Evolutionary conservation across 1,140 invertebrate species (phyloP).

Genomic region (Leptopilina boulardi): DNA sequence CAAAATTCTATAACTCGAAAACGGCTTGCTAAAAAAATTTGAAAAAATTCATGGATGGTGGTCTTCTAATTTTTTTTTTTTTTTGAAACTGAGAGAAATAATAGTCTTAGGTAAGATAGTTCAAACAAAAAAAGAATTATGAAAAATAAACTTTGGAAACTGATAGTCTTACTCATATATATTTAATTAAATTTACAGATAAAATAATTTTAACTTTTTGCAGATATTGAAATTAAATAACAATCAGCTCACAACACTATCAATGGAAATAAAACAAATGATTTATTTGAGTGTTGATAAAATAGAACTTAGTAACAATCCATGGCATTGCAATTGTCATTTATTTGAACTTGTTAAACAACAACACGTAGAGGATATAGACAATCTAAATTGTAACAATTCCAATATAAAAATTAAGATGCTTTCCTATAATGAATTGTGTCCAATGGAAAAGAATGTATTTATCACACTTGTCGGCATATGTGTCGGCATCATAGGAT

Average conservation of each 20-base stretch:
- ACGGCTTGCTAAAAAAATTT: too few relatives aligned
- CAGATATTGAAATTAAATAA: slow-evolving; percentile 14
- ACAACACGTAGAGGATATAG: slow-evolving; percentile 58
- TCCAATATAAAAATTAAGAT: slow-evolving; percentile 62
- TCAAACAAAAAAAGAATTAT: background rate
- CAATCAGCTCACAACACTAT: background rate
- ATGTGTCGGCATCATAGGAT: slow-evolving; percentile 73
- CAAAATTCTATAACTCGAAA: too few relatives aligned
- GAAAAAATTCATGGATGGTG: too few relatives aligned
- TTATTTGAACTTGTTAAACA: slow-evolving; percentile 78
- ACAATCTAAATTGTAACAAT: slow-evolving; percentile 72
- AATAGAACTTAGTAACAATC: slow-evolving; percentile 78
- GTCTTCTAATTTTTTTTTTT: too few relatives aligned
- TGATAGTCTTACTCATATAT: too few relatives aligned
- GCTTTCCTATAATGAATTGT: slow-evolving; percentile 76
- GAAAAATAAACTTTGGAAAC: too few relatives aligned
- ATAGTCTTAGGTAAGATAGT: too few relatives aligned
- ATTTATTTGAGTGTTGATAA: background rate
- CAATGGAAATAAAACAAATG: background rate
- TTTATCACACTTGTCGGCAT: slow-evolving; percentile 74
- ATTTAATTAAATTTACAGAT: too few relatives aligned
- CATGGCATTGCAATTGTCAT: slow-evolving; percentile 81
- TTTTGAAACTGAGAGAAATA: too few relatives aligned
- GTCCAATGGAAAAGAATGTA: slow-evolving; percentile 67
- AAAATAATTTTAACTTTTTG: too few relatives aligned